Evolutionary conservation across 2,797 vertebrate species (phyloP).

Genomic region (Melanotaenia pygmaea): DNA sequence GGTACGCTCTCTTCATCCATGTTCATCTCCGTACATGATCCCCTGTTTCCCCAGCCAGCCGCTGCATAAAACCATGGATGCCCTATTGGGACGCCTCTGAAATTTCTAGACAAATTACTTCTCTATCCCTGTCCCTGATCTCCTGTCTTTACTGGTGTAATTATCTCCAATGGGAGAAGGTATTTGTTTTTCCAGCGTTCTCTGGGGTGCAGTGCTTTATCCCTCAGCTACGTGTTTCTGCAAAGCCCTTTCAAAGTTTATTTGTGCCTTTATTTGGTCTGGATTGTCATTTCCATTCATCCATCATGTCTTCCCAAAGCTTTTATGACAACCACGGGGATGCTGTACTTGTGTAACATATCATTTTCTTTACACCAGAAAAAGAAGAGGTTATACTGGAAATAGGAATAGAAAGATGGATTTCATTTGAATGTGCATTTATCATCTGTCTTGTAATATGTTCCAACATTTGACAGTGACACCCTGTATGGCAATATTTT

Average conservation of each 20-base stretch:
- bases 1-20: not conserved
- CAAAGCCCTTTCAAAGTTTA: slow-evolving; percentile 54
- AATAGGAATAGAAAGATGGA: not conserved
- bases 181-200: slow-evolving; percentile 66
- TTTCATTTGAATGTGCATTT: not conserved
- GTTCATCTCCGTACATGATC: slow-evolving; percentile 22
- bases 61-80: slow-evolving; percentile 27
- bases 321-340: slow-evolving; percentile 36
- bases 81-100: slow-evolving; percentile 52
- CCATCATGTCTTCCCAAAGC: slow-evolving; percentile 36
- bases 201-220: slow-evolving; percentile 40
- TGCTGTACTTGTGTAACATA: slow-evolving; percentile 20
- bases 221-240: slow-evolving; percentile 37
- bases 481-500: not conserved
- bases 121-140: slow-evolving; percentile 56
- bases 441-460: not conserved
- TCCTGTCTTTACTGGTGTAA: slow-evolving; percentile 63
- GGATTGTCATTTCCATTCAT: slow-evolving; percentile 30
- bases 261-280: slow-evolving; percentile 48
- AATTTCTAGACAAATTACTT: slow-evolving; percentile 54
- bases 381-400: not conserved
- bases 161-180: slow-evolving; percentile 62
- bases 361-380: slow-evolving; percentile 37
- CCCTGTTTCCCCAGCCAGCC: slow-evolving; percentile 28
- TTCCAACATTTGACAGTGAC: not conserved